Evolutionary conservation across 2,113 vertebrate genomes (phyloP).

Genomic region (Hemiscyllium ocellatum): DNA sequence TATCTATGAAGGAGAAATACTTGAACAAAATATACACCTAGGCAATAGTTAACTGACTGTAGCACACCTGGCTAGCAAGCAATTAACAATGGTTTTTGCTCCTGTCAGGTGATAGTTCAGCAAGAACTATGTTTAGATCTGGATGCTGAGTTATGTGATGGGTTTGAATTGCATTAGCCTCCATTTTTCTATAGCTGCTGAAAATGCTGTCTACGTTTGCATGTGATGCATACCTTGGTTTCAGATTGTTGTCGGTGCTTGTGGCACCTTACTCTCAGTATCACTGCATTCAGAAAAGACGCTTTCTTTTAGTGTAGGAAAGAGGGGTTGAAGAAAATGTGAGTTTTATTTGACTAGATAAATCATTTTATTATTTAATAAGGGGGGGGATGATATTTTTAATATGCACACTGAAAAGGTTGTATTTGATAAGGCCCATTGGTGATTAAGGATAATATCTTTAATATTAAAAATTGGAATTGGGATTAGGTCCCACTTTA

Average conservation of each 20-base stretch:
- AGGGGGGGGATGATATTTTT: slow-evolving; percentile 7
- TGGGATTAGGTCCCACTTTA: not conserved
- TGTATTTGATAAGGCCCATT: not conserved
- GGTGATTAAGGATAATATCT: too few species aligned
- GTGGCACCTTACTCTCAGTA: not conserved
- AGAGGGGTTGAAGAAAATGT: not conserved
- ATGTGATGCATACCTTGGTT: not conserved
- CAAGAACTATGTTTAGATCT: not conserved
- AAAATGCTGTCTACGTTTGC: not conserved
- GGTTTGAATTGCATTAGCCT: not conserved
- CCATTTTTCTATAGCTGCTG: not conserved
- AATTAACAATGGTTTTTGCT: not conserved
- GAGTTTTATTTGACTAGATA: not conserved
- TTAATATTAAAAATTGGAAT: not conserved
- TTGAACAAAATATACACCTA: not conserved
- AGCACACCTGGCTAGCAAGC: not conserved
- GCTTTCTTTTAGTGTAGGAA: not conserved
- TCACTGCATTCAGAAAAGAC: not conserved
- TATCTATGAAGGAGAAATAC: not conserved
- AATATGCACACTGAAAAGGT: not conserved
- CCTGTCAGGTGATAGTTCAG: not conserved
- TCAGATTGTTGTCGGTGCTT: not conserved
- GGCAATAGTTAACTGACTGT: not conserved
- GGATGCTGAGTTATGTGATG: not conserved
- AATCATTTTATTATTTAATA: not conserved